Base-by-base conservation (phyloP, 2,113 vertebrate genomes). In the Columba livia region DNA sequence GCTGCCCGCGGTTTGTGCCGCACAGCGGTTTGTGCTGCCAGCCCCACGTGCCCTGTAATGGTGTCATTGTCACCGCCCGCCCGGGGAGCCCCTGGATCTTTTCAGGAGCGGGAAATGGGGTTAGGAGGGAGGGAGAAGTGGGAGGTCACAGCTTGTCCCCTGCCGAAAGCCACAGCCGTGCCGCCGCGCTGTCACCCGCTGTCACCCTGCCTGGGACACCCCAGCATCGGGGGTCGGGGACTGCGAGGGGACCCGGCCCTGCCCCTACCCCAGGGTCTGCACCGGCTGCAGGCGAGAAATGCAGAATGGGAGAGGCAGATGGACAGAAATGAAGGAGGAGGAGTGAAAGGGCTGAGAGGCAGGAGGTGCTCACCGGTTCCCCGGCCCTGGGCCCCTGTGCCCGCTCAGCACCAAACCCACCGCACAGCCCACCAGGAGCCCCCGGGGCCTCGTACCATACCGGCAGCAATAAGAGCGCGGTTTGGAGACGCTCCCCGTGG, bases 391-490 rank as follows among this genome's bases (percentile, higher is more conserved):
- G 12, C 40, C 38, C 3, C 3, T 0, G 29, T 5, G 17, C n/a
- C 11, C 31, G 25, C 31, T 14, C 58, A 31, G 61, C 28, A 42
- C 38, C 11, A 2, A 64, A 25, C 20, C 54, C 0, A 47, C 17
- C 44, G 44, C 44, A 19, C 44, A 47, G 44, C 44, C 18, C 44
- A 47, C 44, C 17, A 8, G 44, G 44, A 10, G 44, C 44, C 44
- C 42, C 18, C 44, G 44, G 44, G 44, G 44, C 44, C 42, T 44
- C 28, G 18, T 6, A 10, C 0, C 0, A 5, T 1, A 7, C 15
- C 28, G 13, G 12, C 20, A 3, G 4, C 2, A 24, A 14, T 0
- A 40, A 1, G 51, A 11, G 2, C 4, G 1, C 44, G 12, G 51
- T 11, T 5, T 26, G n/a, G 10, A 26, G 36, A 34, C 2, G 3